Evolutionary conservation across 2,113 vertebrate species (phyloP).

Genomic region (Piprites chloris): DNA sequence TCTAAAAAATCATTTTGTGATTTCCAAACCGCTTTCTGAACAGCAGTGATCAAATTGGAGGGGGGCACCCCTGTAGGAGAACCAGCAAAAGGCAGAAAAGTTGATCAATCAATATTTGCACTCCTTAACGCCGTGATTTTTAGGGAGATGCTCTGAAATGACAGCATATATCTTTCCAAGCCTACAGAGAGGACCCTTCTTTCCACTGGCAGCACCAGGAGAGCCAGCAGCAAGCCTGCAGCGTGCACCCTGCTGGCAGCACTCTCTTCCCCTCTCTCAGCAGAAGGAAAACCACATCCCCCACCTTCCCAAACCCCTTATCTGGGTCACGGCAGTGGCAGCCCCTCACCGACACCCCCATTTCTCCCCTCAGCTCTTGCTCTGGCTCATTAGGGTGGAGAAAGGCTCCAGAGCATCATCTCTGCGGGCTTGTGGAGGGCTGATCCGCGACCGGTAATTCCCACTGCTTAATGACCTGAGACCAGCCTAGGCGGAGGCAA

Average conservation of each 20-base stretch:
- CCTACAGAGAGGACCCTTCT: neutral
- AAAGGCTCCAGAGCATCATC: neutral
- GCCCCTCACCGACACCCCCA: neutral
- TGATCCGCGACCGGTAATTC: slow-evolving; percentile 49
- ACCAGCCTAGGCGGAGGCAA: neutral
- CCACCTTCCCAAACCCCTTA: slow-evolving; percentile 7
- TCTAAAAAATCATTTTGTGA: neutral
- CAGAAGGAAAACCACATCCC: neutral
- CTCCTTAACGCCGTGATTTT: neutral
- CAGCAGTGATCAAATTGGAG: neutral
- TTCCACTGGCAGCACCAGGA: neutral
- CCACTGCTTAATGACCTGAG: slow-evolving; percentile 63
- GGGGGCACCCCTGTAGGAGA: neutral
- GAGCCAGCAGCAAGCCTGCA: neutral
- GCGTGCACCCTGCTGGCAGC: neutral
- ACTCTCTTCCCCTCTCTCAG: neutral
- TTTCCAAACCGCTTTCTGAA: neutral
- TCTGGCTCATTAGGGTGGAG: slow-evolving; percentile 25
- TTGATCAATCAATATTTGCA: neutral
- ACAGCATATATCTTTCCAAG: neutral
- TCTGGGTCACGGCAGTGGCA: slow-evolving; percentile 39
- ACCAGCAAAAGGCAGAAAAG: neutral
- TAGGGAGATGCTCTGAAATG: neutral
- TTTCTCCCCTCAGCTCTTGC: slow-evolving; percentile 2
- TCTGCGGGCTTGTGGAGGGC: neutral